Base-by-base conservation (phyloP, 1,140 invertebrate species). In the Formica exsecta region DNA sequence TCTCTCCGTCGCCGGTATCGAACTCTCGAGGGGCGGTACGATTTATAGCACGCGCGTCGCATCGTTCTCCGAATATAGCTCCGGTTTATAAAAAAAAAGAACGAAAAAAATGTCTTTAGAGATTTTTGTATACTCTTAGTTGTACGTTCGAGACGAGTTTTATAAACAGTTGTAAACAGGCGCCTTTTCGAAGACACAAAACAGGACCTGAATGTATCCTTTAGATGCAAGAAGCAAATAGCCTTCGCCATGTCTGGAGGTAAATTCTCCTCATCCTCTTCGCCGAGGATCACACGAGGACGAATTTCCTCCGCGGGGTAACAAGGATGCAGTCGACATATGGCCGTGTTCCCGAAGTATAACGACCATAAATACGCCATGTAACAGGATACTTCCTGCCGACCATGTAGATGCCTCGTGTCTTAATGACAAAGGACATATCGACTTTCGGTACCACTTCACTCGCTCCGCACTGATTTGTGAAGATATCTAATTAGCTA, bases 311-410 rank as follows among this genome's bases (percentile, higher is more conserved):
- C 11, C 29, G 54, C 73, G 25, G 73, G 32, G 9, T n/a, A 48
- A 25, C 76, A 64, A 89, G 81, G 71, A 81, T 80, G 19, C 11
- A 36, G 13, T 54, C 88, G 64, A 91, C 90, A 91, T 87, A 76
- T 90, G 91, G 87, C 61, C 81, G 71, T 79, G 87, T 88, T 81
- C 76, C 88, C 38, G 3, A 70, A 29, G 29, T 62, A 66, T 66
- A 65, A 74, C 57, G 16, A 66, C 74, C 89, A 87, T 92, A 92
- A 92, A 91, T 91, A 92, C 77, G 66, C 57, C 59, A 36, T 61
- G 92, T 92, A 92, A 92, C 85, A 89, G 89, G 81, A 92, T 92
- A 92, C 80, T 92, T 92, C 91, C 92, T 91, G 91, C 74, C 84
- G 83, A 70, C 57, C 81, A 66, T 51, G 73, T 86, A 87, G 68